Evolutionary conservation across 2,113 vertebrate species (phyloP).

Genomic region (Heteronetta atricapilla): DNA sequence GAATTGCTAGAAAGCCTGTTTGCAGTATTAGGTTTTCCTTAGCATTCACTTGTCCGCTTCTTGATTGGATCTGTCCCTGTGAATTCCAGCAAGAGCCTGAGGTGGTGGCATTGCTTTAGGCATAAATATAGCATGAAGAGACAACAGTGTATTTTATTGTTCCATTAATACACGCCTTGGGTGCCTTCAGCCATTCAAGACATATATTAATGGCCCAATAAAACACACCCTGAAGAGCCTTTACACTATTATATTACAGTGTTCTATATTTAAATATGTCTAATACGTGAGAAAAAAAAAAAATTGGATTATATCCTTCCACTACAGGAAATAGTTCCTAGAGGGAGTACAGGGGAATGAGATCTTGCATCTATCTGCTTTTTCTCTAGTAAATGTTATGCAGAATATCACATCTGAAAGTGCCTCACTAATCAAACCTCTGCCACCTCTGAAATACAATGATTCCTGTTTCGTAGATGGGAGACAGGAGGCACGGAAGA

Average conservation of each 20-base stretch:
- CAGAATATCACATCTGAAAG: not conserved
- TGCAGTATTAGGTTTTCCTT: slow-evolving; percentile 24
- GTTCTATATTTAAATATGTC: slow-evolving; percentile 72
- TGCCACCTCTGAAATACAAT: not conserved
- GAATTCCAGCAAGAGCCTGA: slow-evolving; percentile 55
- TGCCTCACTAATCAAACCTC: slow-evolving; percentile 1
- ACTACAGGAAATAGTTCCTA: slow-evolving; percentile 63
- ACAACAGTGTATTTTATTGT: slow-evolving; percentile 76
- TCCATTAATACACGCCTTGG: slow-evolving; percentile 72
- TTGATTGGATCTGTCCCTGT: slow-evolving; percentile 40
- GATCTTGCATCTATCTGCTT: not conserved
- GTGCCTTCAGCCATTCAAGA: slow-evolving; percentile 72
- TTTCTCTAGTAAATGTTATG: not conserved
- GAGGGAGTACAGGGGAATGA: not conserved
- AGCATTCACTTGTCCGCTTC: slow-evolving; percentile 48
- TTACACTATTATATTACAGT: slow-evolving; percentile 63
- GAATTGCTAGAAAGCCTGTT: not conserved
- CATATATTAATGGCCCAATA: slow-evolving; percentile 73
- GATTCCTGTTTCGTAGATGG: not conserved
- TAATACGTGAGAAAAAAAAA: slow-evolving; percentile 49
- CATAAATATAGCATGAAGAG: slow-evolving; percentile 73
- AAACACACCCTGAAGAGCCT: slow-evolving; percentile 70
- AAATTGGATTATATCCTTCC: slow-evolving; percentile 56
- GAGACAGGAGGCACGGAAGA: not conserved
- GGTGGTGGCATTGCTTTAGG: slow-evolving; percentile 58